Percentiles rank a stretch among this genome's conserved stretches.
Conservation (phyloP, 2,888 invertebrate species). For the Drosophila antonietae region DNA sequence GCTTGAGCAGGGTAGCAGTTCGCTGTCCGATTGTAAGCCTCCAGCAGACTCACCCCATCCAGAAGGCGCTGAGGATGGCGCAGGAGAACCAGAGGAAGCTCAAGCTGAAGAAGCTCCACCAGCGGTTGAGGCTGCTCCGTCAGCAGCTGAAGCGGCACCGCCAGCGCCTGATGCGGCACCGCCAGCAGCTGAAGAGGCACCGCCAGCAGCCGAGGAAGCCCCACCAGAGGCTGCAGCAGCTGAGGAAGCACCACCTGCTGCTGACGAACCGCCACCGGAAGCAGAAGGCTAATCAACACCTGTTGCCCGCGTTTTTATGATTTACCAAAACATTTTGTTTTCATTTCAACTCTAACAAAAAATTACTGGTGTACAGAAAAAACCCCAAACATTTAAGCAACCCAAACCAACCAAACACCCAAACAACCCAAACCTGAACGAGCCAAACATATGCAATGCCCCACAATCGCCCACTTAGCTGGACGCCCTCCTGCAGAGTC, state of each 20-base stretch:
- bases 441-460: not conserved
- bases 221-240: conserved; percentile 5
- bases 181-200: conserved; percentile 3
- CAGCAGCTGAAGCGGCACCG: conserved; percentile 5
- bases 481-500: conserved; percentile 16
- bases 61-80: not conserved
- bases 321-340: conserved; percentile 45
- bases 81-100: not conserved
- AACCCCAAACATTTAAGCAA: not conserved
- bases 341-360: conserved; percentile 22
- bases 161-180: conserved; percentile 8
- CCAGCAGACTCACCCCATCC: not conserved
- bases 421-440: not conserved
- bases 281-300: conserved; percentile 44
- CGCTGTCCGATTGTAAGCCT: conserved; percentile 9
- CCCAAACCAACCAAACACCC: not conserved
- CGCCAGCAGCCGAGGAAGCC: conserved; percentile 6
- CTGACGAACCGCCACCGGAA: conserved; percentile 3
- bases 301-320: conserved; percentile 55
- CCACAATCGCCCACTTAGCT: conserved; percentile 11
- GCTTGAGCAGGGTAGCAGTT: not conserved
- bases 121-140: not conserved
- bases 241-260: conserved; percentile 16
- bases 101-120: conserved; percentile 5
- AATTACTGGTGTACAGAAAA: conserved; percentile 46